phyloP scores from a whole-genome alignment of 2,113 vertebrate species.

The Uria aalge region DNA sequence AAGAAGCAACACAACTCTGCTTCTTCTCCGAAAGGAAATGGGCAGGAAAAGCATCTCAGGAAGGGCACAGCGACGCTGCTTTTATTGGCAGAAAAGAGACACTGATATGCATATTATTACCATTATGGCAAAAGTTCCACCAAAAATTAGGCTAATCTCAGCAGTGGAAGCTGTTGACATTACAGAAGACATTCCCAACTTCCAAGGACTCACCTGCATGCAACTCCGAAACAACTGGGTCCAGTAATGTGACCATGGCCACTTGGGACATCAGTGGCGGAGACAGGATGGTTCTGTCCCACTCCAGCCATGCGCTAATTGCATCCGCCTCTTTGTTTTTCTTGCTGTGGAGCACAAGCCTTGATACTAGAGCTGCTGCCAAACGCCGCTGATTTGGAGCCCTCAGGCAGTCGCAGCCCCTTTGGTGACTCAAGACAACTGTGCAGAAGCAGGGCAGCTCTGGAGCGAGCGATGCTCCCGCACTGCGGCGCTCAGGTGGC shows the following conservation, averaged over 20 bases:
- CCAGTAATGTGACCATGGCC: neutral
- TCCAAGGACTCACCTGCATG: neutral
- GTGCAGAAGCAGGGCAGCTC: neutral
- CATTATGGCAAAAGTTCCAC: neutral
- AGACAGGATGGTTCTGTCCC: neutral
- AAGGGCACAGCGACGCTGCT: neutral
- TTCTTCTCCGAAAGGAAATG: neutral
- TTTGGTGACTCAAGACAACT: neutral
- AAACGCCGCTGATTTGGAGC: neutral
- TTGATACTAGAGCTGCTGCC: neutral
- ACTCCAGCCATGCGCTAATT: neutral
- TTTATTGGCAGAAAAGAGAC: neutral
- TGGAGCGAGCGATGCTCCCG: neutral
- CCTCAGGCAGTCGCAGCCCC: neutral
- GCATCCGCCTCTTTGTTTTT: neutral
- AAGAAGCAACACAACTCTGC: neutral
- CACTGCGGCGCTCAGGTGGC: neutral
- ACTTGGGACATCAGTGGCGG: neutral
- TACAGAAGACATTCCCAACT: neutral
- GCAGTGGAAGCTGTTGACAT: neutral
- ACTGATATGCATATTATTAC: neutral
- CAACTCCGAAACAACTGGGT: neutral
- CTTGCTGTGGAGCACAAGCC: neutral
- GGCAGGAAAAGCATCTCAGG: neutral
- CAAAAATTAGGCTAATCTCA: neutral